These are phyloP conservation scores for Hydractinia echinata DNA, from an alignment of 30 jellyfish, hydroid and myxozoan genomes.

Conservation along the genomic window DNA sequence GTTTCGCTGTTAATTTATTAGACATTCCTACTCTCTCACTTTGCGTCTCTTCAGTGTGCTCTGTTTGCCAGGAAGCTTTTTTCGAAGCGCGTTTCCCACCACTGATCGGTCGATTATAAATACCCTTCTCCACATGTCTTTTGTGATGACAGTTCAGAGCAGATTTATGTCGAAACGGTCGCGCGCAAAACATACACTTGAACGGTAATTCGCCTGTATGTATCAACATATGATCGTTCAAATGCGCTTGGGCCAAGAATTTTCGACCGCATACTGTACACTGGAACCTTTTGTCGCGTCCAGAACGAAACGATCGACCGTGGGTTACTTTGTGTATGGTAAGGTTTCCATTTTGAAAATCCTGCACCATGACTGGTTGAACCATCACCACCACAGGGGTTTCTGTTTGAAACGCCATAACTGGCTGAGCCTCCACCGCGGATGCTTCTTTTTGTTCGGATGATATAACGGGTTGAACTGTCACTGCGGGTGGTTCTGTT, in stretches of 20 bases:
- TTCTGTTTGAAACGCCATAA: background rate
- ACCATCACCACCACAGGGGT: background rate
- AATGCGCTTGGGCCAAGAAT: conserved; percentile 42
- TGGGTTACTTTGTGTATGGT: background rate
- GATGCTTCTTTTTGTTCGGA: too few relatives aligned
- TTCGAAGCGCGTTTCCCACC: background rate
- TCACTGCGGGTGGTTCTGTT: background rate
- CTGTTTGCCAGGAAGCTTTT: conserved; percentile 5
- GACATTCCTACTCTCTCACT: background rate
- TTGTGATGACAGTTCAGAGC: conserved; percentile 40
- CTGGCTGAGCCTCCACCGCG: too few relatives aligned
- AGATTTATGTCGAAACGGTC: conserved; percentile 52
- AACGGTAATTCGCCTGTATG: conserved; percentile 42
- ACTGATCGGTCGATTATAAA: conserved; percentile 36
- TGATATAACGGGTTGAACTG: too few relatives aligned
- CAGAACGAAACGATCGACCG: conserved; percentile 41
- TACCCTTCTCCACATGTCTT: conserved; percentile 32
- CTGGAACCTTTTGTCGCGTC: conserved; percentile 27
- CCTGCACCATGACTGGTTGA: background rate
- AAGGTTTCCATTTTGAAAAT: background rate
- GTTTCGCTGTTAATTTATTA: background rate
- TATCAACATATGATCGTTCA: conserved; percentile 42
- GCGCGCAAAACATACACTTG: conserved; percentile 40
- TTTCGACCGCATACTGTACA: conserved; percentile 28
- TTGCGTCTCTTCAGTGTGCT: background rate